Evolutionary conservation across 2,888 invertebrate genomes (phyloP).

Genomic region (Tenthredo mesomela): DNA sequence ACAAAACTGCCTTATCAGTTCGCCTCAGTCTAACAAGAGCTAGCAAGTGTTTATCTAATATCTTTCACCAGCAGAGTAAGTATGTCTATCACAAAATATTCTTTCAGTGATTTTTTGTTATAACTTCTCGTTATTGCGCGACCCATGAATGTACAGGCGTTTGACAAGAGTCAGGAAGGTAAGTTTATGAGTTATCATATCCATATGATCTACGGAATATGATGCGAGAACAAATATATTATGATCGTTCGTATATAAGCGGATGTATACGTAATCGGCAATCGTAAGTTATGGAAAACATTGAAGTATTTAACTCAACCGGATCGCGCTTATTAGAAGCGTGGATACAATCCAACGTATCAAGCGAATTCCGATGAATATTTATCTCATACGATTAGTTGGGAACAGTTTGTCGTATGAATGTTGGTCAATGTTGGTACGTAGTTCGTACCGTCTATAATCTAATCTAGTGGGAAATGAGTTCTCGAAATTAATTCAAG

Average conservation of each 20-base stretch:
- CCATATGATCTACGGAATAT: not conserved
- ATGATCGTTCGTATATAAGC: not conserved
- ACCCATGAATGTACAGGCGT: not conserved
- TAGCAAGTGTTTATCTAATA: not conserved
- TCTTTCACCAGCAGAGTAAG: not conserved
- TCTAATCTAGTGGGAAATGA: not conserved
- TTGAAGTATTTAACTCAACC: not conserved
- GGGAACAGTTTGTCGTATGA: not conserved
- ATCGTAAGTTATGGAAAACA: not conserved
- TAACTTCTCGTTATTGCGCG: not conserved
- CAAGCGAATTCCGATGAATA: not conserved
- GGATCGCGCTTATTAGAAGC: not conserved
- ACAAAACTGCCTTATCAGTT: slow-evolving; percentile 25
- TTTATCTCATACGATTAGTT: not conserved
- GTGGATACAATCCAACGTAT: not conserved
- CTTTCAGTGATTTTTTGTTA: not conserved
- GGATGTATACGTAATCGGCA: not conserved
- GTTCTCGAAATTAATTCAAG: not conserved
- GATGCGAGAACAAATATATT: not conserved
- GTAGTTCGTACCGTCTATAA: not conserved
- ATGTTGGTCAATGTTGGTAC: not conserved
- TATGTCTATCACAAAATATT: not conserved
- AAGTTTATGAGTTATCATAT: not conserved
- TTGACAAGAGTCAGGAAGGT: not conserved
- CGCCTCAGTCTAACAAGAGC: not conserved